A percentile compares a stretch with the other conserved stretches of the same genome.
Evolutionary conservation across 2,888 invertebrate species (phyloP).

Genomic region (Tryphoninae sp.): DNA sequence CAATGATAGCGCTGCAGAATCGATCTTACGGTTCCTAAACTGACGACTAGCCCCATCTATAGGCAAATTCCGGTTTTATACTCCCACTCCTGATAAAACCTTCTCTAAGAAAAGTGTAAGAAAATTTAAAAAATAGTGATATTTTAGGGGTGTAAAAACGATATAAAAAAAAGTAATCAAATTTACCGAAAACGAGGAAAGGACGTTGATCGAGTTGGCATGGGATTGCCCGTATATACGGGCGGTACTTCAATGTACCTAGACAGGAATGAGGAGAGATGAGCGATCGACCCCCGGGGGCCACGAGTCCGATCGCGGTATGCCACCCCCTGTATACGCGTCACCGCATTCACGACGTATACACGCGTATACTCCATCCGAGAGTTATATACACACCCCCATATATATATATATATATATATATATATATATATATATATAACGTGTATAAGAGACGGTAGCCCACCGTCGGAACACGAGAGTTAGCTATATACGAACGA

Average conservation of each 20-base stretch:
- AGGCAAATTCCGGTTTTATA: too few relatives aligned
- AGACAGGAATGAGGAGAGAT: conserved; percentile 68
- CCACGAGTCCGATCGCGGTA: conserved; percentile 71
- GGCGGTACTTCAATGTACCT: neutral
- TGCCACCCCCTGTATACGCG: conserved; percentile 47
- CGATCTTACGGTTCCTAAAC: too few relatives aligned
- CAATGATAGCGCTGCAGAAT: too few relatives aligned
- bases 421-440: conserved; percentile 5
- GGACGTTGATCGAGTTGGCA: conserved; percentile 9
- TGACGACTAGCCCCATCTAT: too few relatives aligned
- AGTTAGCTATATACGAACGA: neutral
- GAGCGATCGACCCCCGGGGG: conserved; percentile 79
- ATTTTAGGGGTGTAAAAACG: neutral
- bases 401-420: neutral
- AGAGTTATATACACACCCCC: conserved; percentile 11
- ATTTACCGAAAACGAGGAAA: neutral
- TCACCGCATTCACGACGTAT: conserved; percentile 56
- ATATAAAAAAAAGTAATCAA: neutral
- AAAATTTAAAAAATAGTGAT: too few relatives aligned
- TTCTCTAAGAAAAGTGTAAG: too few relatives aligned
- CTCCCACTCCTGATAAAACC: too few relatives aligned
- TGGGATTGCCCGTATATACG: neutral
- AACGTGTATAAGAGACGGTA: conserved; percentile 4
- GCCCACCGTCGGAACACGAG: conserved; percentile 19
- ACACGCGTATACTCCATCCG: conserved; percentile 26